Evolutionary conservation across 2,113 vertebrate genomes (phyloP), one percentile per base, ranked within the genome.

Genomic region (Bufo bufo): DNA sequence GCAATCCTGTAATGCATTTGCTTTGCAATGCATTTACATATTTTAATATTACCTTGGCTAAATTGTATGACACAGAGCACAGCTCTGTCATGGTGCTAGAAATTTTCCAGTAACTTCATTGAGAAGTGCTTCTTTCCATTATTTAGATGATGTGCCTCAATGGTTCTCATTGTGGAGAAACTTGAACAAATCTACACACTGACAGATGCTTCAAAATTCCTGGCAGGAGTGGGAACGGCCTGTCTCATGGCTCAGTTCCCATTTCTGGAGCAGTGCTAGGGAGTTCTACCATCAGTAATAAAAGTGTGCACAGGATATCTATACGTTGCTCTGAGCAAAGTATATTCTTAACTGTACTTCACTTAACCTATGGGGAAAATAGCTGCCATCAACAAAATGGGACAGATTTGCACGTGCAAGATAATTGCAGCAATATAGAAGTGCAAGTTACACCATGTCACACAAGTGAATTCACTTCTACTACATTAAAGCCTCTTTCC

Each of bases 131-230:
- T 75, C 14, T 72, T 75, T 75, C 43, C 16, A 75, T 75, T 75
- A 77, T 10, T 77, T 77, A 54, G 75, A 77, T 52, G 47, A 77
- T 52, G 75, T n/a, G 50, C 50, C 75, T 77, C 75, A 77, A 23
- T 12, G n/a, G 47, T n/a, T 77, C 75, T 77, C 49, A 54, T 77
- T 52, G 75, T 77, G 49, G 75, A 77, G 11, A 9, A 77, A 11
- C 75, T 77, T 77, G 52, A n/a, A 79, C 52, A n/a, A 79, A 7
- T 56, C 52, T 56, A 56, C n/a, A 58, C 11, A 58, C n/a, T 79
- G 50, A 56, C 49, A 79, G 77, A 58, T 79, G 77, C 77, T 79
- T 56, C 50, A 52, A 54, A 2, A 77, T 77, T 77, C 54, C 47
- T 77, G 75, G 17, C 75, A 77, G 19, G n/a, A 52, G 47, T n/a